Percentiles rank a stretch among this genome's conserved stretches.
phyloP scores from a whole-genome alignment of 2,888 invertebrate species.

The Aspidapion aeneum region DNA sequence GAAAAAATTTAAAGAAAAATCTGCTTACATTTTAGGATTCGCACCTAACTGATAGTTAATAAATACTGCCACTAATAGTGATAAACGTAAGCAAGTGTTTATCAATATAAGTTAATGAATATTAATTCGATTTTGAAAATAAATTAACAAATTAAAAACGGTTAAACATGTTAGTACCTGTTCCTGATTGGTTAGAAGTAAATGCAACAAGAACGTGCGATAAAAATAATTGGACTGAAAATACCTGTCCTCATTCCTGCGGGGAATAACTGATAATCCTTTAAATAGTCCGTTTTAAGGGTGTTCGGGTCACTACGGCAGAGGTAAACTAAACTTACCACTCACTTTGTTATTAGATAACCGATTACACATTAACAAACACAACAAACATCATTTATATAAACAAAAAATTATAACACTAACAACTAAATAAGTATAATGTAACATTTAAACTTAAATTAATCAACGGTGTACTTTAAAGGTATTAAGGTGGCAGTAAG shows the following conservation, averaged over 20 bases:
- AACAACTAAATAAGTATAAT: slow-evolving; percentile 24
- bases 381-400: slow-evolving; percentile 46
- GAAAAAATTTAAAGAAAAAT: too few species aligned
- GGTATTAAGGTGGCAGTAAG: neutral
- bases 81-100: too few species aligned
- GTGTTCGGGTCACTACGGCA: neutral
- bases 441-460: slow-evolving; percentile 20
- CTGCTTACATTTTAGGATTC: too few species aligned
- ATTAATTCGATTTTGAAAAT: too few species aligned
- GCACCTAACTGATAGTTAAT: too few species aligned
- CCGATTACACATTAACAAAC: slow-evolving; percentile 45
- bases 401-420: slow-evolving; percentile 26
- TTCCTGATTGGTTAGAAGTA: too few species aligned
- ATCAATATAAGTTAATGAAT: too few species aligned
- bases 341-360: slow-evolving; percentile 33
- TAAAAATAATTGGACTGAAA: neutral
- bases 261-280: neutral
- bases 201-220: too few species aligned
- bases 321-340: slow-evolving; percentile 36
- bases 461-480: neutral
- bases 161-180: too few species aligned
- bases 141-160: too few species aligned
- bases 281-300: neutral
- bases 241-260: neutral
- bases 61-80: too few species aligned